Percentiles rank a stretch among this genome's conserved stretches.
Conservation (phyloP, 2,113 vertebrate genomes). For the Erpornis zantholeuca region DNA sequence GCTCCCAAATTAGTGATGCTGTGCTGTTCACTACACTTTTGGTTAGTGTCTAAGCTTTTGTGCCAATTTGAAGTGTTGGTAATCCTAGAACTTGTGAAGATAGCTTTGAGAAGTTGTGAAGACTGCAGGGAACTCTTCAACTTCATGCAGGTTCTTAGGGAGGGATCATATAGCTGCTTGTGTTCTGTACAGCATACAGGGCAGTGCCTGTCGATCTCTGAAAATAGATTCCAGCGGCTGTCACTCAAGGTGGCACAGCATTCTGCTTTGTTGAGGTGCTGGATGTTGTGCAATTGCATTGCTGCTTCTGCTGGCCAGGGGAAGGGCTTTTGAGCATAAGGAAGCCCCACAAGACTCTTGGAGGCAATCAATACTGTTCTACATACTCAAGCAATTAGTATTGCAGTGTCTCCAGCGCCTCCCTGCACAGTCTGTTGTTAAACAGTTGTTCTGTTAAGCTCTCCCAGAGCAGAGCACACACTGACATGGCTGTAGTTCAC, state of each 20-base stretch:
- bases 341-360: not conserved
- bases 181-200: fast-evolving
- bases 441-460: not conserved
- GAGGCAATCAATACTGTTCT: not conserved
- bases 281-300: not conserved
- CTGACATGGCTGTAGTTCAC: not conserved
- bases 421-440: not conserved
- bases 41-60: not conserved
- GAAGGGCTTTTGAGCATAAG: not conserved
- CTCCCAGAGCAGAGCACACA: not conserved
- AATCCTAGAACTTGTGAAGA: not conserved
- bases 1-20: not conserved
- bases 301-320: not conserved
- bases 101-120: not conserved
- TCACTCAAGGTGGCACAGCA: not conserved
- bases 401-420: not conserved
- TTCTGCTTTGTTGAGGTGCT: not conserved
- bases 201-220: fast-evolving
- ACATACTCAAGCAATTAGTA: not conserved
- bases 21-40: not conserved
- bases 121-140: not conserved
- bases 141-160: not conserved
- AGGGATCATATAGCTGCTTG: not conserved
- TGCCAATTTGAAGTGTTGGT: not conserved
- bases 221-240: not conserved